These are phyloP conservation scores for Paramuricea clavata DNA, from an alignment of 92 coral and sea anemone species.

Conservation along the genomic window DNA sequence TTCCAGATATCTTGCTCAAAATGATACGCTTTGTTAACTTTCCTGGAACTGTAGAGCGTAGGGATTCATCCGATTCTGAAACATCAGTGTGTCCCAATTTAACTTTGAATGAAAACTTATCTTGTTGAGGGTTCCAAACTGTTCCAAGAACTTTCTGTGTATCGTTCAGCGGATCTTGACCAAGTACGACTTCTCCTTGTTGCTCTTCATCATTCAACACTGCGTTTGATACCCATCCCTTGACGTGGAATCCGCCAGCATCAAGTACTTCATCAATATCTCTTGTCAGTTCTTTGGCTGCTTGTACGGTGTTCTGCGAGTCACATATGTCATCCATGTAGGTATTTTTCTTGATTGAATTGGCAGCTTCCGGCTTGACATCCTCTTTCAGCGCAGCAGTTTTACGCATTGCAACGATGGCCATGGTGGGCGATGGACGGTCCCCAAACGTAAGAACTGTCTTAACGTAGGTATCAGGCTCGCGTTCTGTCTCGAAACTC, in stretches of 20 bases:
- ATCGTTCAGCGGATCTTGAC: background rate
- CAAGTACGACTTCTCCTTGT: background rate
- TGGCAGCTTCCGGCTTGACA: slow-evolving; percentile 66
- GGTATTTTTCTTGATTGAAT: slow-evolving; percentile 61
- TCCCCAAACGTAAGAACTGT: slow-evolving; percentile 8
- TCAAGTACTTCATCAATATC: slow-evolving; percentile 63
- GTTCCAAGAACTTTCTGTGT: slow-evolving; percentile 40
- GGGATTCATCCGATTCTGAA: background rate
- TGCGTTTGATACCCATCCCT: slow-evolving; percentile 61
- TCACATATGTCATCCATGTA: slow-evolving; percentile 79
- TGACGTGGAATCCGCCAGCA: slow-evolving; percentile 74
- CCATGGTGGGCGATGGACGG: slow-evolving; percentile 54
- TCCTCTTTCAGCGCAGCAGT: slow-evolving; percentile 66
- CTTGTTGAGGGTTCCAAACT: slow-evolving; percentile 28
- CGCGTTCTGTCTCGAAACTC: slow-evolving; percentile 26
- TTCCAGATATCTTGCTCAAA: slow-evolving; percentile 4
- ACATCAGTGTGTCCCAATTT: background rate
- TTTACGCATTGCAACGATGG: slow-evolving; percentile 60
- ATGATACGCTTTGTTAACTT: slow-evolving; percentile 46
- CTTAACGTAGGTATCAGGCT: slow-evolving; percentile 59
- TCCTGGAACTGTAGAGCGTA: too few species aligned
- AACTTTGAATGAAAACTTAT: slow-evolving; percentile 29
- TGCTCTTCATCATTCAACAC: background rate
- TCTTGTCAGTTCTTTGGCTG: slow-evolving; percentile 50
- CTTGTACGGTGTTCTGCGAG: slow-evolving; percentile 53